phyloP scores from a whole-genome alignment of 2,888 invertebrate genomes.

The Eugnorisma glareosa region DNA sequence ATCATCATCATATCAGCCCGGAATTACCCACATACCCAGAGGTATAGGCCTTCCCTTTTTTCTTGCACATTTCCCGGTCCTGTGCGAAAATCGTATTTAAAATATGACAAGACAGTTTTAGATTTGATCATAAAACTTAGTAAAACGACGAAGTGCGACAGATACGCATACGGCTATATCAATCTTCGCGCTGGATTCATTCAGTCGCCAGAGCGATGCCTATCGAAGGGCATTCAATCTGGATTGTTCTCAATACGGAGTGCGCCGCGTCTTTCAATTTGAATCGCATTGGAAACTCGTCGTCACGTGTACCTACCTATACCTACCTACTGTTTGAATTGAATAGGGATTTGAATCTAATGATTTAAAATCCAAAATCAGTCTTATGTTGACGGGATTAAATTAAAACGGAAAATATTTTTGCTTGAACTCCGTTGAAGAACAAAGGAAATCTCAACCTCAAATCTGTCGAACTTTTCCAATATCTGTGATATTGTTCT shows the following conservation, averaged over 20 bases:
- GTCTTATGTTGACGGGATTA: slow-evolving; percentile 20
- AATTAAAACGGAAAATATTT: slow-evolving; percentile 13
- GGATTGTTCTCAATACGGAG: slow-evolving; percentile 59
- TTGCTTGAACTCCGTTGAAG: slow-evolving; percentile 6
- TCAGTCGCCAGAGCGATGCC: slow-evolving; percentile 44
- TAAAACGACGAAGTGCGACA: not conserved
- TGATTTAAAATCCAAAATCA: slow-evolving; percentile 25
- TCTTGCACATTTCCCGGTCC: too few relatives aligned
- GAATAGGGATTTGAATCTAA: slow-evolving; percentile 55
- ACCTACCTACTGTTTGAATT: slow-evolving; percentile 34
- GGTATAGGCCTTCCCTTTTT: too few relatives aligned
- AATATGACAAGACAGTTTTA: not conserved
- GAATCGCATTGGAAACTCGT: slow-evolving; percentile 44
- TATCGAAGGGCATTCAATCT: slow-evolving; percentile 53
- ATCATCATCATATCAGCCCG: too few relatives aligned
- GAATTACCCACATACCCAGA: too few relatives aligned
- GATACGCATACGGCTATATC: slow-evolving; percentile 9
- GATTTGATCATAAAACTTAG: not conserved
- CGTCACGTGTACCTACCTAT: slow-evolving; percentile 20
- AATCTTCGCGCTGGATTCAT: slow-evolving; percentile 39
- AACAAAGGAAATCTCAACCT: slow-evolving; percentile 23
- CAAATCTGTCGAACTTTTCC: slow-evolving; percentile 30
- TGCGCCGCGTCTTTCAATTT: slow-evolving; percentile 56
- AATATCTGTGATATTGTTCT: slow-evolving; percentile 29
- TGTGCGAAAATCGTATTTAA: too few relatives aligned